phyloP scores from a whole-genome alignment of 2,797 vertebrate genomes.

The Oryzias sinensis region DNA sequence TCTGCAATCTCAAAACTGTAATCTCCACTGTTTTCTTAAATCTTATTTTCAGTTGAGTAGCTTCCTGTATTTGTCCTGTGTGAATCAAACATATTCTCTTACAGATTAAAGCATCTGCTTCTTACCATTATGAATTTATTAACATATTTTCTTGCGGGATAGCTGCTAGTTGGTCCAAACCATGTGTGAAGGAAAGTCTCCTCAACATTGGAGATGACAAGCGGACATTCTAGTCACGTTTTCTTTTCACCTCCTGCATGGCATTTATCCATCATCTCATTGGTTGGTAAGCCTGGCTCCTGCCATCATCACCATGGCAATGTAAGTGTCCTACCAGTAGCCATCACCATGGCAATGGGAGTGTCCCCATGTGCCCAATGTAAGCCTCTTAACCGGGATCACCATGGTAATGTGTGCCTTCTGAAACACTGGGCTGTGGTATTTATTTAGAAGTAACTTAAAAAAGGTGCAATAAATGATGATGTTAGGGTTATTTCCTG shows the following conservation, averaged over 20 bases:
- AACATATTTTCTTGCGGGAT: constrained; percentile 2
- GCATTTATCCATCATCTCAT: constrained; percentile 77
- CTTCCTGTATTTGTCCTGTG: constrained; percentile 5
- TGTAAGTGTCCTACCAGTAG: constrained; percentile 76
- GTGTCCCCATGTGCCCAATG: constrained; percentile 77
- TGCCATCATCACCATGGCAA: constrained; percentile 79
- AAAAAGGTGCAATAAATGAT: no score
- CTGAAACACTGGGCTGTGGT: constrained; percentile 46
- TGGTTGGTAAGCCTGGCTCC: constrained; percentile 75
- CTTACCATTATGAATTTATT: constrained; percentile 5
- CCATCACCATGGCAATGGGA: constrained; percentile 80
- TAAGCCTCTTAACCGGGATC: constrained; percentile 79
- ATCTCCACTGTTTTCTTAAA: constrained; percentile 23
- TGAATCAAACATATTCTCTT: constrained; percentile 3
- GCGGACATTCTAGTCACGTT: constrained; percentile 67
- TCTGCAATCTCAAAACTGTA: constrained; percentile 42
- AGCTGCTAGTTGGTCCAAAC: constrained; percentile 11
- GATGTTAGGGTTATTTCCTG: no score
- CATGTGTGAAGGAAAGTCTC: constrained; percentile 41
- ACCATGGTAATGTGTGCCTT: constrained; percentile 70
- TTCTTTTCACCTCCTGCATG: constrained; percentile 68
- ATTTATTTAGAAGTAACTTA: not conserved
- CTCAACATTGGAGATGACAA: constrained; percentile 47
- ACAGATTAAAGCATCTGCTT: not conserved
- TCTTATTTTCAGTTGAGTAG: constrained; percentile 18